phyloP scores from a whole-genome alignment of 2,797 vertebrate species.

The Danio jaintianensis region DNA sequence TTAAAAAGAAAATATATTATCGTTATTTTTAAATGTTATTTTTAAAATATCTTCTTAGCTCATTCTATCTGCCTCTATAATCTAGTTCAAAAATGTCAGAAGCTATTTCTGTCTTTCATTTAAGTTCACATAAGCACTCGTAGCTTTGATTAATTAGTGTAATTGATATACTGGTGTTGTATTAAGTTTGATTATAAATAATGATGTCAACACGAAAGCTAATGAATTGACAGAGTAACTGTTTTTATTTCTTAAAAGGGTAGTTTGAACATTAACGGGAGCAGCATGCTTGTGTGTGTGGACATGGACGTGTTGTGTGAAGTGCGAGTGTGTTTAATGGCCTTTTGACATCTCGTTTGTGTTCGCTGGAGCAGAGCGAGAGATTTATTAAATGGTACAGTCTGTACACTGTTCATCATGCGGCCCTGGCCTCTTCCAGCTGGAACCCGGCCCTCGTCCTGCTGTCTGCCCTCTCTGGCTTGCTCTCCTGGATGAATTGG shows the following conservation, averaged over 20 bases:
- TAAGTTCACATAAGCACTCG: neutral
- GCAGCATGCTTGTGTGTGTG: neutral
- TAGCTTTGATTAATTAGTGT: neutral
- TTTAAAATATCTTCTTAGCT: no score
- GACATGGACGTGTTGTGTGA: conserved; percentile 19
- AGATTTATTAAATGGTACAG: conserved; percentile 54
- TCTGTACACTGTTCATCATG: conserved; percentile 52
- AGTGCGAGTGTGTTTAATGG: conserved; percentile 34
- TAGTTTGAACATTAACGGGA: neutral
- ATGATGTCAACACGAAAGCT: neutral
- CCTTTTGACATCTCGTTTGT: conserved; percentile 51
- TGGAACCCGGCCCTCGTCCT: conserved; percentile 41
- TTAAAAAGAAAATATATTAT: no score
- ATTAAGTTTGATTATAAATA: neutral
- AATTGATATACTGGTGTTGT: neutral
- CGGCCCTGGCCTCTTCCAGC: conserved; percentile 43
- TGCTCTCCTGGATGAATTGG: conserved; percentile 52
- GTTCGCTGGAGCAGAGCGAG: conserved; percentile 36
- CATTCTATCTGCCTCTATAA: no score
- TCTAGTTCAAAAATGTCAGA: neutral
- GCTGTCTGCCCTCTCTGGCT: conserved; percentile 35
- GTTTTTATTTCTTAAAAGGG: neutral
- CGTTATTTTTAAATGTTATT: no score
- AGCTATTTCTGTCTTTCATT: neutral
- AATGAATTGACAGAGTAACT: neutral